Conservation (phyloP, 2,113 vertebrate species). For the Aviceda subcristata region DNA sequence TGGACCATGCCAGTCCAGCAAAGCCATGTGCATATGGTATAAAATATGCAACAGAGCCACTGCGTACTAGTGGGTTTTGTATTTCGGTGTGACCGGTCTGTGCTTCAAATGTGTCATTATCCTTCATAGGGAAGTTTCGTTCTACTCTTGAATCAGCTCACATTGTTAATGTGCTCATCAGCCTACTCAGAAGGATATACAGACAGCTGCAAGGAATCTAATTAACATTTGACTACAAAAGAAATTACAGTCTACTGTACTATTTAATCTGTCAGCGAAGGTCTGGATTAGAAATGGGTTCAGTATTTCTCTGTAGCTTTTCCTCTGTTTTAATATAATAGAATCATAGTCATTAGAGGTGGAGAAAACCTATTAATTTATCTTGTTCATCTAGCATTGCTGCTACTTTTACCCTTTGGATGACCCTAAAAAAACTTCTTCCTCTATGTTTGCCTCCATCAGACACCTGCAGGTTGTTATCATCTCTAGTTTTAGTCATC, state of each 20-base stretch:
- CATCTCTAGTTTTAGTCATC: background rate
- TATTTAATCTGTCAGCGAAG: background rate
- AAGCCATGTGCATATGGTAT: background rate
- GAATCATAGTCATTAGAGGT: background rate
- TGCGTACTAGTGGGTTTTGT: background rate
- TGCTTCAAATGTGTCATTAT: conserved; percentile 5
- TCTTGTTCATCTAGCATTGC: background rate
- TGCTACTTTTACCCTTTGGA: background rate
- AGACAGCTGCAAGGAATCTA: conserved; percentile 42
- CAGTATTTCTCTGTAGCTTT: background rate
- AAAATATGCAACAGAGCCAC: background rate
- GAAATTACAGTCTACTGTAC: conserved; percentile 12
- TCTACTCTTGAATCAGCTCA: conserved; percentile 29
- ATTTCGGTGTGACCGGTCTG: background rate
- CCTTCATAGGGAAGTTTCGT: background rate
- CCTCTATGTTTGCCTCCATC: background rate
- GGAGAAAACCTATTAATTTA: background rate
- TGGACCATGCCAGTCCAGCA: background rate
- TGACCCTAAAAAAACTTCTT: conserved; percentile 7
- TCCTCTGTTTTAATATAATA: background rate
- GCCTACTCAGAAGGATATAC: conserved; percentile 4
- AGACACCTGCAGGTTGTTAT: conserved; percentile 9
- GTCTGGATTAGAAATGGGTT: conserved; percentile 30
- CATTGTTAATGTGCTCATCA: conserved; percentile 32
- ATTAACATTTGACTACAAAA: conserved; percentile 56